phyloP scores from a whole-genome alignment of 2,113 vertebrate genomes.

The Oenanthe melanoleuca region DNA sequence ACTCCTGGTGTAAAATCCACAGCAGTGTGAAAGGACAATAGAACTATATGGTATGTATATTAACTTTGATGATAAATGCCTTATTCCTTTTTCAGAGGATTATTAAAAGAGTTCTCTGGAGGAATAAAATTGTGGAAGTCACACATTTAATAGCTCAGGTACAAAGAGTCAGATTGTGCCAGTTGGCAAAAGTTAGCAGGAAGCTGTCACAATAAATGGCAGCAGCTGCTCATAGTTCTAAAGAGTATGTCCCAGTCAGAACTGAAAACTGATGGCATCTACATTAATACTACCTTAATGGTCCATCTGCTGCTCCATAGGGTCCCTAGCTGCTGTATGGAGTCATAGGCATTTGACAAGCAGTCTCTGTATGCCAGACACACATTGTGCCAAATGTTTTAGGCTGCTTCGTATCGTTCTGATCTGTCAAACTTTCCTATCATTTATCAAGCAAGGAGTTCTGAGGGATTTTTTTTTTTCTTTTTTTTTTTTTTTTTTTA shows the following conservation, averaged over 20 bases:
- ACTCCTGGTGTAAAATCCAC: constrained; percentile 46
- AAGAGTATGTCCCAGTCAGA: constrained; percentile 99
- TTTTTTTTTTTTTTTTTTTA: constrained; percentile 55
- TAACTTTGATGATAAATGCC: constrained; percentile 81
- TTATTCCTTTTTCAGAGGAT: constrained; percentile 77
- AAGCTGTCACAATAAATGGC: constrained; percentile 99
- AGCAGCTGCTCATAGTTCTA: constrained; percentile 99
- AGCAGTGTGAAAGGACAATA: constrained; percentile 61
- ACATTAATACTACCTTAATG: constrained; percentile 99
- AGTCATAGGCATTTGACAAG: constrained; percentile 99
- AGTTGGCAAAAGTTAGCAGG: constrained; percentile 99
- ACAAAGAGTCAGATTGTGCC: constrained; percentile 93
- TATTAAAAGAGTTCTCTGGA: constrained; percentile 82
- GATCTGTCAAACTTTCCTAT: constrained; percentile 96
- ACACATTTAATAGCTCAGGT: constrained; percentile 90
- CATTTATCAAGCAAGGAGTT: constrained; percentile 90
- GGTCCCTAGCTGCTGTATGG: constrained; percentile 98
- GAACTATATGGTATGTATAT: constrained; percentile 69
- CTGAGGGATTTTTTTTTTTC: constrained; percentile 71
- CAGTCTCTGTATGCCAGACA: constrained; percentile 99
- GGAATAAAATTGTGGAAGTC: constrained; percentile 86
- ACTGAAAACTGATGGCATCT: constrained; percentile 99
- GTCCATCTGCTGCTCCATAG: constrained; percentile 99
- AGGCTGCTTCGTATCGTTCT: constrained; percentile 93
- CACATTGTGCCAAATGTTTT: constrained; percentile 98